Base-by-base conservation (phyloP, 2,113 vertebrate species). In the Entosphenus tridentatus region DNA sequence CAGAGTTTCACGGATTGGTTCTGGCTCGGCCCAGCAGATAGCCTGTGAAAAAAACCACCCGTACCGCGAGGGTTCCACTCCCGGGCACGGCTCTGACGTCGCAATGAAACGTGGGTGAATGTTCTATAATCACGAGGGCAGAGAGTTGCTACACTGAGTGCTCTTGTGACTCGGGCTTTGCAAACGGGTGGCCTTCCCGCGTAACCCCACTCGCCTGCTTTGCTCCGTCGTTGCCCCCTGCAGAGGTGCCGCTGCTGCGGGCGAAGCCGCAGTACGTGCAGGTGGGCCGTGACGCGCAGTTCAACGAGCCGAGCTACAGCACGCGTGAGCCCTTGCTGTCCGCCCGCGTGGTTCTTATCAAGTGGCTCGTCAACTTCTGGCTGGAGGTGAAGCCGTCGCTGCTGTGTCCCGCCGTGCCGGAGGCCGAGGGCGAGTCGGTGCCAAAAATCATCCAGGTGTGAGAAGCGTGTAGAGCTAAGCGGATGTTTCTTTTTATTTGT, bases 321-420 rank as follows among this genome's bases (percentile, higher is more conserved):
- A 96, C 88, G 76, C 95, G 95, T 75, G 93, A 98, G 77, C 87
- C 86, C 79, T 96, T 91, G 77, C 87, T 97, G 73, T 90, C 93
- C 74, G 88, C 90, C 75, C 81, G 89, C 67, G 92, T 96, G 76
- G 92, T 95, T 81, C 89, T 98, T 73, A 89, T 97, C 78, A 84
- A 90, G 74, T 98, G 93, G 93, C 82, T 98, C 76, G 93, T 98
- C 72, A 96, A 89, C 79, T 98, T 98, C 80, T 98, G 93, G 93
- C 82, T 98, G 67, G 93, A 98, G 77, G 86, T 89, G 71, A 85
- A 90, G 77, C 80, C 89, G 39, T 7, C 39, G 39, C 6, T 39
- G 39, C 39, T 39, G 39, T 39, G 39, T 39, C 39, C 39, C 39
- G 9, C 21, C n/a, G 8, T 65, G 21, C 62, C 62, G 10, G n/a